Base-by-base conservation (phyloP, 1,140 invertebrate species). In the Leptopilina clavipes region DNA sequence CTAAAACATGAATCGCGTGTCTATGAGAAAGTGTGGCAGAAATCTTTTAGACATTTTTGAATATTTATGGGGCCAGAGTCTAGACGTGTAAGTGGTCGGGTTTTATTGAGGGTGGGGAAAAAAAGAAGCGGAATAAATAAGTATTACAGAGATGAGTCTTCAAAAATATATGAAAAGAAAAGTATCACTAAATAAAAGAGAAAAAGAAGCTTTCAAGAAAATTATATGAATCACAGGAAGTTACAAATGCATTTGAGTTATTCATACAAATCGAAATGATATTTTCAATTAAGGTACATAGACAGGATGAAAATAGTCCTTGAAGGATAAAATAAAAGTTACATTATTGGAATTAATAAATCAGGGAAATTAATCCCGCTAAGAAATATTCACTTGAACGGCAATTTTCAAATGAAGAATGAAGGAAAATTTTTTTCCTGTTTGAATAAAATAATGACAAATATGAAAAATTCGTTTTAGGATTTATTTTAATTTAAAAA, bases 221-320 rank as follows among this genome's bases (percentile, higher is more conserved):
- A n/a, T n/a, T n/a, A 22, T 22, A 1, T 25, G 19, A 25, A 59
- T 31, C n/a, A n/a, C 12, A 25, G 14, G 56, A 25, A 25, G 22
- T 19, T 11, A 59, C 19, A 22, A 56, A 56, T 56, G 54, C 54
- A 25, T 59, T 59, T 10, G 19, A 25, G 10, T 12, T 59, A 59
- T 59, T 25, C 22, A 59, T 59, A 59, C 56, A 59, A 59, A 59
- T 59, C 18, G 19, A 14, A 31, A 25, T 59, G 56, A 59, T 25
- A 25, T 25, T 25, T 10, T 25, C 9, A 19, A 25, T 3, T 9
- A 59, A 11, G 12, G 22, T 10, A n/a, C n/a, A n/a, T n/a, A n/a
- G 14, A 19, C 8, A 56, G 9, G 8, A 56, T 18, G 11, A 56
- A 25, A 59, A 25, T 59, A 12, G 22, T 22, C 5, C 25, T 31